Evolutionary conservation across 2,888 invertebrate species (phyloP), one percentile per base, ranked within the genome.

Genomic region (Lypha dubia): DNA sequence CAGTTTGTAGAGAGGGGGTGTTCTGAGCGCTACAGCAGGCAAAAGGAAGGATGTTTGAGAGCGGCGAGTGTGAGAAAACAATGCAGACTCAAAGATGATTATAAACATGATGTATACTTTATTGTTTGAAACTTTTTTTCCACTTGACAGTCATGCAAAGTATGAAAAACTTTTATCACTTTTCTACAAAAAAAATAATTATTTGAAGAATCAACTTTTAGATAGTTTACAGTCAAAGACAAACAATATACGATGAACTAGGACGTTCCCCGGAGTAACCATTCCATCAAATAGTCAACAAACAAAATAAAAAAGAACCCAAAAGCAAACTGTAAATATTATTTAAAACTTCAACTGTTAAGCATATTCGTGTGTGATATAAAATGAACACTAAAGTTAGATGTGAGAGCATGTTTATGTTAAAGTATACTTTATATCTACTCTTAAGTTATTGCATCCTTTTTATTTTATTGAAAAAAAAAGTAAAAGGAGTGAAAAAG

Each of bases 121-220:
- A 58, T 73, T 77, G 84, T 77, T 80, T 77, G 77, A 67, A 80
- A 58, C 73, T 81, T 84, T n/a, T n/a, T n/a, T n/a, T 77, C 62
- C 53, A 84, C 71, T 84, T 76, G 71, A 67, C 70, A 76, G 44
- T n/a, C 41, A 46, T 17, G 20, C 15, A 28, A 62, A 24, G 56
- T 38, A 41, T 46, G 51, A 46, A 68, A 63, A 67, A 80, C 38
- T 62, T 77, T 58, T 0, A 20, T 17, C 38, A 15, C 22, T 56
- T 62, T 49, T 20, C 24, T 35, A 24, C 24, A 22, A 24, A n/a
- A 46, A 53, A 22, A 20, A 41, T n/a, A 7, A 8, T 20, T 24
- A 60, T 35, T 53, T 71, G 22, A 71, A 65, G 63, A 49, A 71
- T 58, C 44, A 56, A 28, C 58, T 68, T 81, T 74, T 53, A 60